A percentile compares a stretch with the other conserved stretches of the same genome.
Conservation (phyloP, 2,888 invertebrate species). For the Lumbricus terrestris region DNA sequence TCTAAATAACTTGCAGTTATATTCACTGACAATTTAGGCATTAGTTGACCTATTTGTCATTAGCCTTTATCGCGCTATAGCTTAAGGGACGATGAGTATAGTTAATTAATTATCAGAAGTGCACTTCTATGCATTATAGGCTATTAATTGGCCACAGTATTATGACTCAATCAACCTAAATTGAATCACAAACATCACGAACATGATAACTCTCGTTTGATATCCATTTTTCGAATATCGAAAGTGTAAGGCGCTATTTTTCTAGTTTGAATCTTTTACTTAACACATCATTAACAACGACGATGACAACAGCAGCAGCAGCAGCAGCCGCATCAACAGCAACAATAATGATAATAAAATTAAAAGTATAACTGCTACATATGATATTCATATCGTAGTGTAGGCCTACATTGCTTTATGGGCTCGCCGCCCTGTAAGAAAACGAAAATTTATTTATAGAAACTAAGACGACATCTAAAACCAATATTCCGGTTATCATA, state of each 20-base stretch:
- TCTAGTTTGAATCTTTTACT: not conserved
- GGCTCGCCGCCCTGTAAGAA: no score
- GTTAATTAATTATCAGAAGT: not conserved
- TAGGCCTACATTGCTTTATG: no score
- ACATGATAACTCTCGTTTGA: not conserved
- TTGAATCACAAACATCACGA: not conserved
- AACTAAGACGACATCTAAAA: no score
- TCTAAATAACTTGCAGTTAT: not conserved
- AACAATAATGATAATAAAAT: no score
- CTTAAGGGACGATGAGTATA: not conserved
- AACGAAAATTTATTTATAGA: no score
- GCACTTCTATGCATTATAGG: not conserved
- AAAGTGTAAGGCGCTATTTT: not conserved
- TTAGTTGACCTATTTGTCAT: not conserved
- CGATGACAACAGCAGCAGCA: not conserved
- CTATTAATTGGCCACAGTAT: not conserved
- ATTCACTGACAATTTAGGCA: not conserved
- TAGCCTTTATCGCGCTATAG: not conserved
- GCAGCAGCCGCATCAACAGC: no score
- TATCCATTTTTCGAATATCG: not conserved
- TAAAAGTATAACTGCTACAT: no score
- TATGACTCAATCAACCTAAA: not conserved
- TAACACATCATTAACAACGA: not conserved
- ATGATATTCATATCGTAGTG: no score
- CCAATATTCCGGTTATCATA: no score